A percentile compares a stretch with the other conserved stretches of the same genome.
Conservation (phyloP, 2,888 invertebrate genomes). For the Drosophila cyrtoloma region DNA sequence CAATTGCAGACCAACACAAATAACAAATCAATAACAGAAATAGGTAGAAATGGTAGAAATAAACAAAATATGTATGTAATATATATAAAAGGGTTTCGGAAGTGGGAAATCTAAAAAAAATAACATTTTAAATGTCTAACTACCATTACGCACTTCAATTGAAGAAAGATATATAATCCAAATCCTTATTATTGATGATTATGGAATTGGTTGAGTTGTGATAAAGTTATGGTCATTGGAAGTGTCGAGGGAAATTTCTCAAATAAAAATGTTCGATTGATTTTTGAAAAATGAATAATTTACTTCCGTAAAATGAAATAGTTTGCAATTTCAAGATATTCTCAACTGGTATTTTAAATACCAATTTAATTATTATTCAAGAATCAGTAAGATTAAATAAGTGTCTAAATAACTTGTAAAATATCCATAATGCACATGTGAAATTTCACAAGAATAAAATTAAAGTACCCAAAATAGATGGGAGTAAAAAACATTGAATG, state of each 20-base stretch:
- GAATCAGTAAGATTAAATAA: not conserved
- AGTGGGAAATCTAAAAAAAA: not conserved
- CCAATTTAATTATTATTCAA: not conserved
- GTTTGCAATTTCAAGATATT: not conserved
- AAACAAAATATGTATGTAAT: constrained; percentile 32
- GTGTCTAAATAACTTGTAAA: constrained; percentile 2
- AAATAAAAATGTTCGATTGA: not conserved
- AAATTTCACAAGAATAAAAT: not conserved
- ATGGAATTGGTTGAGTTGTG: constrained; percentile 4
- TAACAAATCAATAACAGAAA: constrained; percentile 11
- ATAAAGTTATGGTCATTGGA: not conserved
- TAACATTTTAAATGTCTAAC: too few relatives aligned
- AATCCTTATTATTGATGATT: not conserved
- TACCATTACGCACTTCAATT: not conserved
- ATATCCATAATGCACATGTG: not conserved
- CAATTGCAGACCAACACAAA: constrained; percentile 1
- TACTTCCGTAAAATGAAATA: not conserved
- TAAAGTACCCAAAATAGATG: not conserved
- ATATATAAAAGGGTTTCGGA: not conserved
- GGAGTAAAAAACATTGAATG: not conserved
- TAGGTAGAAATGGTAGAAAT: constrained; percentile 40
- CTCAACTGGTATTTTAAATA: not conserved
- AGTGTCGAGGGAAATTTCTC: not conserved
- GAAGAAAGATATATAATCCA: not conserved
- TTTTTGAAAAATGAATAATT: not conserved